A percentile compares a stretch with the other conserved stretches of the same genome.
phyloP scores from a whole-genome alignment of 2,888 invertebrate species.

The Blastobasis lacticolella region DNA sequence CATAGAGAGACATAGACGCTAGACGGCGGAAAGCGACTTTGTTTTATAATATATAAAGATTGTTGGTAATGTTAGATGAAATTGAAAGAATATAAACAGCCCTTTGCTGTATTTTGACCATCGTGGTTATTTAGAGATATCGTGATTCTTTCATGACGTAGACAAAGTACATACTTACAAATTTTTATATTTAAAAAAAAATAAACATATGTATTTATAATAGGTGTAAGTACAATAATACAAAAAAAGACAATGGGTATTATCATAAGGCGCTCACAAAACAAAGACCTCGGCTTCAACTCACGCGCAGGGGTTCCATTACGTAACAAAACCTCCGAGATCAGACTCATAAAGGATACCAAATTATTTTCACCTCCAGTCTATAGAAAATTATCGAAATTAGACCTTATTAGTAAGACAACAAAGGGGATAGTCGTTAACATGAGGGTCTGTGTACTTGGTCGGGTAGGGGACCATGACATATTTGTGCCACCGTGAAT shows the following conservation, averaged over 20 bases:
- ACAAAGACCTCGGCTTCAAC: conserved; percentile 48
- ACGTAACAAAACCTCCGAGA: conserved; percentile 47
- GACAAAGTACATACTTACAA: too few species aligned
- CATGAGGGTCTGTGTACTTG: neutral
- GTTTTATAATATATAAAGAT: neutral
- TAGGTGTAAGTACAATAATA: conserved; percentile 20
- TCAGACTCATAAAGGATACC: conserved; percentile 17
- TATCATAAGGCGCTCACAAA: conserved; percentile 44
- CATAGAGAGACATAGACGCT: too few species aligned
- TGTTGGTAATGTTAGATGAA: too few species aligned
- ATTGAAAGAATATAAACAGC: neutral
- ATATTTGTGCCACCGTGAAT: conserved; percentile 59
- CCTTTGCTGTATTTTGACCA: too few species aligned
- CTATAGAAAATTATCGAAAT: too few species aligned
- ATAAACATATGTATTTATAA: too few species aligned
- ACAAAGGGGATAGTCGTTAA: too few species aligned
- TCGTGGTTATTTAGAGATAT: too few species aligned
- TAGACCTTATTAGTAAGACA: too few species aligned
- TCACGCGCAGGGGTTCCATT: conserved; percentile 55
- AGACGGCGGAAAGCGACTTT: neutral
- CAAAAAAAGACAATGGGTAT: conserved; percentile 34
- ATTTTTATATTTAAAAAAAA: conserved; percentile 15
- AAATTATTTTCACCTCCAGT: too few species aligned
- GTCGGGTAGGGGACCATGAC: conserved; percentile 37
- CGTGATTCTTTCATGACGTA: too few species aligned